phyloP scores from a whole-genome alignment of 1,140 invertebrate species.

The Bombus vancouverensis region DNA sequence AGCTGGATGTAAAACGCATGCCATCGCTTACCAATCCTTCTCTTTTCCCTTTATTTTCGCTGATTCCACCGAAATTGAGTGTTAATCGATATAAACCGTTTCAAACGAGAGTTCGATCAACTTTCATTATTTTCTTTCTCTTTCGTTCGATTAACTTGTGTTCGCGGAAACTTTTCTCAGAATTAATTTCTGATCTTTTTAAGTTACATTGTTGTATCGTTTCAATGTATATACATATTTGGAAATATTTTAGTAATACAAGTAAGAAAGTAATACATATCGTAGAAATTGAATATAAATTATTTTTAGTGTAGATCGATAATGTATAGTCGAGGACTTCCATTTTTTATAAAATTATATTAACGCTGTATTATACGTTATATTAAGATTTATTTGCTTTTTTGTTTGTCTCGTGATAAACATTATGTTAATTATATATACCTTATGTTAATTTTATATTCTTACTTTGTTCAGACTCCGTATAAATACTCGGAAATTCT shows the following conservation, averaged over 20 bases:
- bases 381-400: not conserved
- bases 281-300: not conserved
- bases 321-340: not conserved
- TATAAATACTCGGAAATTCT: not conserved
- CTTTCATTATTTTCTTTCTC: not conserved
- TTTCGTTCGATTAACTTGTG: not conserved
- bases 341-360: not conserved
- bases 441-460: not conserved
- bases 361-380: not conserved
- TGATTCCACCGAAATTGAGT: not conserved
- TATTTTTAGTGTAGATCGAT: not conserved
- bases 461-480: not conserved
- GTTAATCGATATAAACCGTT: not conserved
- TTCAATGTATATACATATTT: not conserved
- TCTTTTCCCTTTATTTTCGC: not conserved
- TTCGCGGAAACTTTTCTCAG: not conserved
- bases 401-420: not conserved
- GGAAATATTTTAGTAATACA: not conserved
- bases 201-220: not conserved
- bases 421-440: not conserved
- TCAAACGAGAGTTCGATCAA: not conserved
- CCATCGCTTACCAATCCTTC: not conserved
- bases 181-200: not conserved
- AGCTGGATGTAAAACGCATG: conserved; percentile 20
- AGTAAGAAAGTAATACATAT: not conserved